Conservation (phyloP, 2,888 invertebrate species). For the Ornithoptera priamus region DNA sequence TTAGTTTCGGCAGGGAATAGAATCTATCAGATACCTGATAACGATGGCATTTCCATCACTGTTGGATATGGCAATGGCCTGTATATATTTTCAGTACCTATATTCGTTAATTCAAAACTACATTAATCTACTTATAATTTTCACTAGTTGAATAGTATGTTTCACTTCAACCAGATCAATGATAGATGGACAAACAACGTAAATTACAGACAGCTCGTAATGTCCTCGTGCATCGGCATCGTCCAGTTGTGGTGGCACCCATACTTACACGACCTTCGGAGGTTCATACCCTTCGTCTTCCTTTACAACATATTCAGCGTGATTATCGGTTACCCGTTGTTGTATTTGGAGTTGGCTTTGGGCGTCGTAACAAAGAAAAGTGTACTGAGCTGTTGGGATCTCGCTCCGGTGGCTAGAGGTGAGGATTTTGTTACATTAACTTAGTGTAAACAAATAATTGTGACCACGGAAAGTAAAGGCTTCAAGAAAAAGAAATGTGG, state of each 20-base stretch:
- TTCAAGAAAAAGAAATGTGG: not conserved
- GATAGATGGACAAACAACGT: constrained; percentile 74
- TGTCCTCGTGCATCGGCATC: constrained; percentile 65
- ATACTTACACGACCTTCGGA: constrained; percentile 57
- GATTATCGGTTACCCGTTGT: constrained; percentile 63
- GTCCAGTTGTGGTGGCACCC: constrained; percentile 73
- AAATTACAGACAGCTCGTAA: constrained; percentile 63
- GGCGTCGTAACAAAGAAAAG: constrained; percentile 69
- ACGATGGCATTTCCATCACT: not conserved
- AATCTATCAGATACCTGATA: not conserved
- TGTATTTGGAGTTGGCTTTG: constrained; percentile 67
- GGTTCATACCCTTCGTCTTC: constrained; percentile 63
- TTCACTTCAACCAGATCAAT: constrained; percentile 42
- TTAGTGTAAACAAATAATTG: not conserved
- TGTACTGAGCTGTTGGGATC: constrained; percentile 67
- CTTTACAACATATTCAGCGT: constrained; percentile 68
- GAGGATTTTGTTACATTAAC: constrained; percentile 2
- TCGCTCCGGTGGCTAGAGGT: constrained; percentile 70
- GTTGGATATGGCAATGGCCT: not conserved
- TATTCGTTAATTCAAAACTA: not conserved
- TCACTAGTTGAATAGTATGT: not conserved
- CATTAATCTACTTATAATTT: not conserved
- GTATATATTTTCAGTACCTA: not conserved
- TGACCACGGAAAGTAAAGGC: not conserved
- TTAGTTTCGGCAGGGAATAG: not conserved